Conservation (phyloP, 2,888 invertebrate genomes). For the Lithophane leautieri region DNA sequence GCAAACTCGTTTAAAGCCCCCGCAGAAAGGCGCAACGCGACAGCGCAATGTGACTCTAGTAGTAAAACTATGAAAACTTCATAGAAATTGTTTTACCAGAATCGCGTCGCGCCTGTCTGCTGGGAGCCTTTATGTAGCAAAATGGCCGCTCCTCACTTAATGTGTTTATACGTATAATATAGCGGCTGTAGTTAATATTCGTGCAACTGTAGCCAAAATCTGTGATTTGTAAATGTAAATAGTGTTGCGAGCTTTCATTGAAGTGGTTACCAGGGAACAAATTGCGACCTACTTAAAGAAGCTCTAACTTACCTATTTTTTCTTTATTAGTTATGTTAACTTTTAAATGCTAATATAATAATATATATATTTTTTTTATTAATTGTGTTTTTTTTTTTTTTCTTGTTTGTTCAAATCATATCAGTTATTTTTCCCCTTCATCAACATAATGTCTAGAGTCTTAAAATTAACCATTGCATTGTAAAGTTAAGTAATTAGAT, state of each 20-base stretch:
- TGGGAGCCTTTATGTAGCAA: not conserved
- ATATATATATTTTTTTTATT: too few species aligned
- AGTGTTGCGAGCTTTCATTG: not conserved
- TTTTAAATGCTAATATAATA: too few species aligned
- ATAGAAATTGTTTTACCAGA: not conserved
- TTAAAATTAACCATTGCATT: too few species aligned
- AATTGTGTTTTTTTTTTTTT: too few species aligned
- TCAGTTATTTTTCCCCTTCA: too few species aligned
- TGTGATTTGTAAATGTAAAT: not conserved
- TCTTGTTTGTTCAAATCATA: too few species aligned
- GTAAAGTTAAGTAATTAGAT: too few species aligned
- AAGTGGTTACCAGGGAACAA: too few species aligned
- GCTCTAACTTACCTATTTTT: not conserved
- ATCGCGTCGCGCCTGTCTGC: not conserved
- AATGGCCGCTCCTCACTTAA: conserved; percentile 27
- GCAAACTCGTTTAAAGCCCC: conserved; percentile 12
- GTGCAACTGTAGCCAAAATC: not conserved
- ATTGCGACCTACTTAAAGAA: not conserved
- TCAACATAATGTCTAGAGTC: too few species aligned
- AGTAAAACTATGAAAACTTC: not conserved
- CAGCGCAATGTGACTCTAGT: not conserved
- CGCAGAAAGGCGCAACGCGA: not conserved
- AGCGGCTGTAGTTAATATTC: conserved; percentile 5
- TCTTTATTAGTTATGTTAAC: too few species aligned
- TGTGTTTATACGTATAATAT: conserved; percentile 11